phyloP scores from a whole-genome alignment of 2,888 invertebrate species.

The Crematogaster levior region DNA sequence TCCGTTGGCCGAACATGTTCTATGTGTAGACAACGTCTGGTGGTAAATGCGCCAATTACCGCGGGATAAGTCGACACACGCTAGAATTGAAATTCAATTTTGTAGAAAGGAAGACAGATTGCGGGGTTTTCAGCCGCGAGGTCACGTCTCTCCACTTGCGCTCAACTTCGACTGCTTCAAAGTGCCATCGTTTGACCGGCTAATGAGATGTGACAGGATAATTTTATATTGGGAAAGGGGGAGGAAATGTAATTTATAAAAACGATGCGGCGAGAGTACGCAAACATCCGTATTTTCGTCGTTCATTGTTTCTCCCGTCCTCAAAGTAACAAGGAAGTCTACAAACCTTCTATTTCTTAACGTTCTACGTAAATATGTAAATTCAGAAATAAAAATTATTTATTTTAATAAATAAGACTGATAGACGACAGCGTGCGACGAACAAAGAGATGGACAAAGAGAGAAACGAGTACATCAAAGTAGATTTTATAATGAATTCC shows the following conservation, averaged over 20 bases:
- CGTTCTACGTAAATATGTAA: not conserved
- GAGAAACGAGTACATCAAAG: slow-evolving; percentile 65
- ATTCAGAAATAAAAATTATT: not conserved
- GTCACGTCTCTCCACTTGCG: slow-evolving; percentile 34
- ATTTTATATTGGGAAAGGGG: not conserved
- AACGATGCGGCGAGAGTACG: not conserved
- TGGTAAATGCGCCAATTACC: slow-evolving; percentile 52
- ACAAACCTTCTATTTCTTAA: not conserved
- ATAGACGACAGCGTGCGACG: not conserved
- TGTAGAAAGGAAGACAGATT: slow-evolving; percentile 53
- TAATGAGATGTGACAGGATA: slow-evolving; percentile 50
- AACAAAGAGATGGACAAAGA: slow-evolving; percentile 10
- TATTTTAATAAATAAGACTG: not conserved
- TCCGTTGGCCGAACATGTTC: slow-evolving; percentile 19
- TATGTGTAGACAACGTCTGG: slow-evolving; percentile 39
- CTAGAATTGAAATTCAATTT: slow-evolving; percentile 53
- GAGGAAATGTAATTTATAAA: slow-evolving; percentile 31
- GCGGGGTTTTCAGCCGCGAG: slow-evolving; percentile 35
- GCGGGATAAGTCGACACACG: slow-evolving; percentile 45
- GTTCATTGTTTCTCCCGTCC: not conserved
- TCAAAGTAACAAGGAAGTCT: not conserved
- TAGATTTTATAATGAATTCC: slow-evolving; percentile 83
- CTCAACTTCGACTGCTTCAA: slow-evolving; percentile 21
- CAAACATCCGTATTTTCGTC: not conserved
- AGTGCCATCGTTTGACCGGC: slow-evolving; percentile 9